phyloP scores from a whole-genome alignment of 2,797 vertebrate genomes.

The Propithecus deckenii region DNA sequence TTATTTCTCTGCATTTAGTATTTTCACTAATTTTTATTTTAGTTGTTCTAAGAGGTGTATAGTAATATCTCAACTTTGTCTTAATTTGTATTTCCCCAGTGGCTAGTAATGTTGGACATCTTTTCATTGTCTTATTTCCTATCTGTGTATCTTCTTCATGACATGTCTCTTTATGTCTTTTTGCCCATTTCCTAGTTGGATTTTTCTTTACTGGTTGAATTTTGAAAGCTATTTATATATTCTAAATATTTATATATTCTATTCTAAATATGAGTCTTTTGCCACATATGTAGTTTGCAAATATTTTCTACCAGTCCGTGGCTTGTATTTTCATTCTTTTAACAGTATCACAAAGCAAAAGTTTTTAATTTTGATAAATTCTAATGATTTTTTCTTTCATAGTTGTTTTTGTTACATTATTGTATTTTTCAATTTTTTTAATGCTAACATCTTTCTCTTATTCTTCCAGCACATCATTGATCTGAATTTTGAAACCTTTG shows the following conservation, averaged over 20 bases:
- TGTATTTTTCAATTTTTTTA: not conserved
- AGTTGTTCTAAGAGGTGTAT: not conserved
- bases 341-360: not conserved
- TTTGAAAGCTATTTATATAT: not conserved
- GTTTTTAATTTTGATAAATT: not conserved
- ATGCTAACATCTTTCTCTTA: not conserved
- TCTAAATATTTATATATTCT: not conserved
- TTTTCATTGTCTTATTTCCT: not conserved
- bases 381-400: not conserved
- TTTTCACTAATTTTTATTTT: not conserved
- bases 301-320: not conserved
- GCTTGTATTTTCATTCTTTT: not conserved
- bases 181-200: not conserved
- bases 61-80: not conserved
- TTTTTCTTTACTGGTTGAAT: not conserved
- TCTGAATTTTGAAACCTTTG: not conserved
- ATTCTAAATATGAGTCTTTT: not conserved
- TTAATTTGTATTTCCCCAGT: not conserved
- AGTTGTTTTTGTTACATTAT: not conserved
- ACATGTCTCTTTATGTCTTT: not conserved
- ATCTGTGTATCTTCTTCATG: not conserved
- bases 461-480: not conserved
- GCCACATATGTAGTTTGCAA: not conserved
- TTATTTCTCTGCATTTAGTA: not conserved
- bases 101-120: not conserved